Conservation (phyloP, 2,113 vertebrate genomes). For the Percopsis transmontana region DNA sequence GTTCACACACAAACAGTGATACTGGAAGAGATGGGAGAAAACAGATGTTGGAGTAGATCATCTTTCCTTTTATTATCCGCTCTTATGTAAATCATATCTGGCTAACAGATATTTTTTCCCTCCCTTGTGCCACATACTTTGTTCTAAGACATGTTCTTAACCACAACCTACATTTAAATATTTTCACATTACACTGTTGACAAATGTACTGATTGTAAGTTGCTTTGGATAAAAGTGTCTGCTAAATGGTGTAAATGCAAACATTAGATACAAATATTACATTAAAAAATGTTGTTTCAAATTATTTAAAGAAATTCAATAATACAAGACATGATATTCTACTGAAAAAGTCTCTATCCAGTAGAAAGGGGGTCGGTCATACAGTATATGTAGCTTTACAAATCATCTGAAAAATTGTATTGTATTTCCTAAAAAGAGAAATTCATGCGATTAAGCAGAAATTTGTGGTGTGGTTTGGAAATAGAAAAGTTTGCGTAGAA, state of each 20-base stretch:
- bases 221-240: no score
- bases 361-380: no score
- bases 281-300: no score
- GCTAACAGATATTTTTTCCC: not conserved
- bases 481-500: constrained; percentile 89
- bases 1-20: not conserved
- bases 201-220: no score
- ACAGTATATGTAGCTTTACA: not conserved
- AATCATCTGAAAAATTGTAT: not conserved
- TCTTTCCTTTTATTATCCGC: constrained; percentile 1
- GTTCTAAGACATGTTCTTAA: not conserved
- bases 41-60: not conserved
- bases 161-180: not conserved
- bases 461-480: constrained; percentile 66
- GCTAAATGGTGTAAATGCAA: no score
- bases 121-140: not conserved
- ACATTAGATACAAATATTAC: no score
- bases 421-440: not conserved
- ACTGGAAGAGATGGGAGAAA: not conserved
- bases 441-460: not conserved
- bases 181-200: no score
- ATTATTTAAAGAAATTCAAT: no score
- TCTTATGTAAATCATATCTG: constrained; percentile 4
- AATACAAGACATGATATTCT: no score
- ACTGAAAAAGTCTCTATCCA: no score